Percentiles rank a stretch among this genome's conserved stretches.
These are phyloP conservation scores for Calvadosia cruxmelitensis DNA, from an alignment of 30 jellyfish, hydroid and myxozoan species.

Conservation along the genomic window DNA sequence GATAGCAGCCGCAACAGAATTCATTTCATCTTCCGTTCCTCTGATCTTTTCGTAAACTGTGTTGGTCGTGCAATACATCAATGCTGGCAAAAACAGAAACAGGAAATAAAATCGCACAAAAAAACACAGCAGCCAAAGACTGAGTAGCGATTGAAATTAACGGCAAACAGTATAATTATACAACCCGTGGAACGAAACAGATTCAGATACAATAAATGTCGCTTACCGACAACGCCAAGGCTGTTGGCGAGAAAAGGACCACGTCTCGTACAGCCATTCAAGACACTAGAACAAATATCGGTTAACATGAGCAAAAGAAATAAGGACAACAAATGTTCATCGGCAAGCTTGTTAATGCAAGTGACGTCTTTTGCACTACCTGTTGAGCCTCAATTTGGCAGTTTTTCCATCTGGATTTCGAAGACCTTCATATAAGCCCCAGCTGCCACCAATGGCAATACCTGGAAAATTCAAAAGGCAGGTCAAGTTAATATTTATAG, in stretches of 20 bases:
- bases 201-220: too few relatives aligned
- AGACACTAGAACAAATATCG: constrained; percentile 41
- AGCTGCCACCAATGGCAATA: constrained; percentile 77
- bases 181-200: too few relatives aligned
- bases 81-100: constrained; percentile 26
- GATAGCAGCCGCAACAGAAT: constrained; percentile 84
- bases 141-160: neutral
- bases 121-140: neutral
- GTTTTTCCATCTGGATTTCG: constrained; percentile 91
- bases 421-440: constrained; percentile 89
- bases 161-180: too few relatives aligned
- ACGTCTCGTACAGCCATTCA: constrained; percentile 93
- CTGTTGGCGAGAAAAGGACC: constrained; percentile 95
- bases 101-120: neutral
- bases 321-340: too few relatives aligned
- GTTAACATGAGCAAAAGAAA: constrained; percentile 3
- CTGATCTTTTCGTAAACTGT: constrained; percentile 72
- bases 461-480: too few relatives aligned
- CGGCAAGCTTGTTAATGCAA: too few relatives aligned
- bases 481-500: too few relatives aligned
- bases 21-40: constrained; percentile 85
- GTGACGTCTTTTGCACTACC: too few relatives aligned
- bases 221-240: constrained; percentile 82
- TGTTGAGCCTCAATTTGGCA: constrained; percentile 65
- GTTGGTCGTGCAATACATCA: constrained; percentile 80